Base-by-base conservation (phyloP, 2,797 vertebrate species). In the Lagodon rhomboides region DNA sequence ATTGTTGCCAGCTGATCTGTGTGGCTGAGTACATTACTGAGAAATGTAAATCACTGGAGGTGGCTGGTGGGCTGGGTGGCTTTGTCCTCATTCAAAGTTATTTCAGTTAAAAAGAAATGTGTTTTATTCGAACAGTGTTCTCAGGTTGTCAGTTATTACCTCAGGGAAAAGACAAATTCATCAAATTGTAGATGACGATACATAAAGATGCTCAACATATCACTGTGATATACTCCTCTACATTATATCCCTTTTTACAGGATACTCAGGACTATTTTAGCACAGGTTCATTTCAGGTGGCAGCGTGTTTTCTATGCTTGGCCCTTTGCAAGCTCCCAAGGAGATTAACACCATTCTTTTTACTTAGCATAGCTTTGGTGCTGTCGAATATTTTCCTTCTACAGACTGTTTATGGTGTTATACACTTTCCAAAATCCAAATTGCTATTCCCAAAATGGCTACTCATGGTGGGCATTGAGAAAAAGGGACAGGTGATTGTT, bases 1-100 rank as follows among this genome's bases (percentile, higher is more conserved):
- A n/a, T 20, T 6, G 43, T 61, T 63, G 64, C 56, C 73, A 77
- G 70, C 34, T 67, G 38, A 56, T 76, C 23, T 50, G 66, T 71
- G 11, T 41, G 16, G 22, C n/a, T 54, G 38, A 68, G 41, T 17
- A 53, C 43, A 43, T 68, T 25, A 30, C 16, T 61, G 12, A 58
- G 11, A 46, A 27, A 69, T 41, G 34, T 54, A 65, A 73, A 75
- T 77, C 3, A 56, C 15, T 69, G 12, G 27, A 23, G 73, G 49
- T 17, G 8, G 30, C 47, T 60, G 54, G 55, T 27, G 17, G 44
- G 56, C 56, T 38, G 10, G 38, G 10, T 38, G 38, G 38, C 11
- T 27, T 49, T 0, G 25, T 44, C 61, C 62, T 47, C 13, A 27
- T 66, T 62, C 53, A 3, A 58, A 54, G 56, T 51, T 47, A 17